Percentiles rank a stretch among this genome's conserved stretches.
phyloP scores from a whole-genome alignment of 2,888 invertebrate genomes.

The Mesoligia furuncula region DNA sequence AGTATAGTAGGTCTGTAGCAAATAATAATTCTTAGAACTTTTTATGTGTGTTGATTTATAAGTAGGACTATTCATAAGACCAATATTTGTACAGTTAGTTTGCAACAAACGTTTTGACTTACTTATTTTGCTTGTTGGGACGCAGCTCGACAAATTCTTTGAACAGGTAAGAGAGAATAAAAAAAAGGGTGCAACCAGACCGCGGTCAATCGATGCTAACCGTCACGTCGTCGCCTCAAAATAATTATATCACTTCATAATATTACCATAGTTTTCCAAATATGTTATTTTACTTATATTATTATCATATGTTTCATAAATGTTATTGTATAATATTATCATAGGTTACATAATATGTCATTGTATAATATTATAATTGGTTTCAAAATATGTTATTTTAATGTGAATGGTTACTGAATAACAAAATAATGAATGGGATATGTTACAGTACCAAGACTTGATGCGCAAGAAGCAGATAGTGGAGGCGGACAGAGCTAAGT shows the following conservation, averaged over 20 bases:
- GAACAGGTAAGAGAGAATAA: neutral
- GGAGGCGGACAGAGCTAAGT: conserved; percentile 93
- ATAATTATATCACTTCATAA: neutral
- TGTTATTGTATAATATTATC: neutral
- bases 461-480: conserved; percentile 93
- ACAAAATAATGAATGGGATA: neutral
- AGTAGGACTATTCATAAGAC: neutral
- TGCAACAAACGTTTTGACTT: neutral
- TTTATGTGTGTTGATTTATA: neutral
- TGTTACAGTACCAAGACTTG: conserved; percentile 91
- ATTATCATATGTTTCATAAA: neutral
- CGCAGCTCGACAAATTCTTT: neutral
- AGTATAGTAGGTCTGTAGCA: neutral
- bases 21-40: neutral
- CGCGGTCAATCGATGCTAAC: too few species aligned
- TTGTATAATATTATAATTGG: neutral
- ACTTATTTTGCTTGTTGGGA: conserved; percentile 16
- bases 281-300: neutral
- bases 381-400: neutral
- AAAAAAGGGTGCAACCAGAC: neutral
- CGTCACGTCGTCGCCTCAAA: too few species aligned
- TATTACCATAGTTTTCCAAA: neutral
- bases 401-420: neutral
- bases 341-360: neutral
- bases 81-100: neutral